Percentiles rank a stretch among this genome's conserved stretches.
Conservation (phyloP, 1,140 invertebrate genomes). For the Nephila pilipes region DNA sequence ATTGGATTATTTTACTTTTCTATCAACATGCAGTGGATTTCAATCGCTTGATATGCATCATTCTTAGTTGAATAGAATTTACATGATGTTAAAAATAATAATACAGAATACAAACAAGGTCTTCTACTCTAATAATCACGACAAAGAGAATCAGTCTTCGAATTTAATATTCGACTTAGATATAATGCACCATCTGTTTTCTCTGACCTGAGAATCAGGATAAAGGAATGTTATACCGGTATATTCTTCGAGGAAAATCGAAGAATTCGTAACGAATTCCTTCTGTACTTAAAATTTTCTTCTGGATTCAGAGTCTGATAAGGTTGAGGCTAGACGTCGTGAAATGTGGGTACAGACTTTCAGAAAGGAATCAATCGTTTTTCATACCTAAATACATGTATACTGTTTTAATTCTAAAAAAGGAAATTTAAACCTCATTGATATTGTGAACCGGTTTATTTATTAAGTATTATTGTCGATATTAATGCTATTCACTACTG, state of each 20-base stretch:
- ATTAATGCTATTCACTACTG: too few species aligned
- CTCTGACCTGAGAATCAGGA: neutral
- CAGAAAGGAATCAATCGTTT: neutral
- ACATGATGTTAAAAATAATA: neutral
- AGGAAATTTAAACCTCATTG: too few species aligned
- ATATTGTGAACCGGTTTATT: too few species aligned
- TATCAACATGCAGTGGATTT: neutral
- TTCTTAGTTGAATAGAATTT: neutral
- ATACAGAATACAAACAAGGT: neutral
- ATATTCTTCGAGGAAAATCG: conserved; percentile 23
- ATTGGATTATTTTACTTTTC: too few species aligned
- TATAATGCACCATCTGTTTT: neutral
- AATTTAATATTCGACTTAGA: neutral
- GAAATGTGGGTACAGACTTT: neutral
- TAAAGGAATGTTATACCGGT: neutral
- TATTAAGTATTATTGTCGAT: too few species aligned
- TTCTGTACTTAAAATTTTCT: neutral
- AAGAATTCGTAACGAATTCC: conserved; percentile 24
- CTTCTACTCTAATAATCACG: neutral
- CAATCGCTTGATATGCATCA: neutral
- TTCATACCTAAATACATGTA: too few species aligned
- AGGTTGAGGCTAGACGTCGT: neutral
- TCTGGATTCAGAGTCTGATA: conserved; percentile 2
- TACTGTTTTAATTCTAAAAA: too few species aligned
- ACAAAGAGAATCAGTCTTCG: neutral